A percentile compares a stretch with the other conserved stretches of the same genome.
These are phyloP conservation scores for Crambe crambe DNA, from an alignment of 37 sponge, comb jelly and placozoan species.

Conservation along the genomic window DNA sequence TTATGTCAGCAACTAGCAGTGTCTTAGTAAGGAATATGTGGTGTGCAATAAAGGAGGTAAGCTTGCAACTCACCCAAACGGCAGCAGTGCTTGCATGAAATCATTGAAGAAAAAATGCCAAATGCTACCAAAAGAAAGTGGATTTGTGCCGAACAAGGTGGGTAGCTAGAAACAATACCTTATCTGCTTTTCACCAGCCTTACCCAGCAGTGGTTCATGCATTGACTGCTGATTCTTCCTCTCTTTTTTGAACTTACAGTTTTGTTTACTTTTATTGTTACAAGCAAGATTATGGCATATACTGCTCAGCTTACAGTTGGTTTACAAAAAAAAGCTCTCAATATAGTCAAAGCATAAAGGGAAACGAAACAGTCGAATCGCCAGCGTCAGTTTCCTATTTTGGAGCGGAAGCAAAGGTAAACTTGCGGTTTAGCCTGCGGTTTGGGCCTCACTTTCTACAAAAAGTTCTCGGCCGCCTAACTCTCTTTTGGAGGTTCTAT, in stretches of 20 bases:
- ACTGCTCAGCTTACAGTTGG: conserved; percentile 27
- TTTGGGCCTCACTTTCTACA: too few species aligned
- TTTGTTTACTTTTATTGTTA: conserved; percentile 16
- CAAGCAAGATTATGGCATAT: conserved; percentile 24
- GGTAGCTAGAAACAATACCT: conserved; percentile 55
- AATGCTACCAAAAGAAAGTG: not conserved
- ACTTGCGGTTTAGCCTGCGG: too few species aligned
- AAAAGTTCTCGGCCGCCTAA: too few species aligned
- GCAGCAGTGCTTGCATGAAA: conserved; percentile 18
- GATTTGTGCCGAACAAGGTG: conserved; percentile 54
- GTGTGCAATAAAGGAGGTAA: not conserved
- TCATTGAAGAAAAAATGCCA: conserved; percentile 12
- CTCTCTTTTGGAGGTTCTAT: too few species aligned
- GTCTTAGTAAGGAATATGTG: conserved; percentile 32
- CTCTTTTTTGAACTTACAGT: conserved; percentile 2
- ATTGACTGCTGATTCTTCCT: conserved; percentile 19
- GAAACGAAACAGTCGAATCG: too few species aligned
- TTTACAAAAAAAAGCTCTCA: conserved; percentile 33
- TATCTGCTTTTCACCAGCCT: conserved; percentile 24
- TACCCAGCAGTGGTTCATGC: conserved; percentile 22
- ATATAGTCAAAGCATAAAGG: conserved; percentile 43
- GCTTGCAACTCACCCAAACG: conserved; percentile 30
- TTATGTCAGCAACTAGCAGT: not conserved
- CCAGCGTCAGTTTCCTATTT: too few species aligned
- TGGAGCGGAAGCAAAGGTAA: too few species aligned